Percentiles rank a stretch among this genome's conserved stretches.
Conservation (phyloP, 1,140 invertebrate genomes). For the Pseudoatta argentina region DNA sequence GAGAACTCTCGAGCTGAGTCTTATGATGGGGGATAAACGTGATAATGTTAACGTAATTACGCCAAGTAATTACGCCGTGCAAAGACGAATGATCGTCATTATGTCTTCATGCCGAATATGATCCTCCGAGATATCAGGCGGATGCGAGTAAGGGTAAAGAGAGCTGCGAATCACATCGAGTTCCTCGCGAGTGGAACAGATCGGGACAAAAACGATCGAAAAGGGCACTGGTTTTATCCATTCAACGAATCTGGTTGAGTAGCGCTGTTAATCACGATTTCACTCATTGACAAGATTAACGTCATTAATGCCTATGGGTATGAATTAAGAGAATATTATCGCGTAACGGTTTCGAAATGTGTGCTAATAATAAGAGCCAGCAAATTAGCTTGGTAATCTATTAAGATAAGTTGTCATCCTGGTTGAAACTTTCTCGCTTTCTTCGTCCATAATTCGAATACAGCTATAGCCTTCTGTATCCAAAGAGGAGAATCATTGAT, state of each 20-base stretch:
- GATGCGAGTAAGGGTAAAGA: conserved; percentile 28
- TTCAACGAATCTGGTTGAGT: conserved; percentile 56
- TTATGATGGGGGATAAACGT: neutral
- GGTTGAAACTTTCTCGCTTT: neutral
- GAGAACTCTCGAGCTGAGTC: neutral
- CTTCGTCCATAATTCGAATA: no score
- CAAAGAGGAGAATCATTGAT: no score
- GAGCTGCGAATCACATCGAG: neutral
- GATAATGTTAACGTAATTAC: conserved; percentile 34
- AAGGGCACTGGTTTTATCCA: conserved; percentile 54
- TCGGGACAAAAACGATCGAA: neutral
- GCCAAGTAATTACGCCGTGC: conserved; percentile 26
- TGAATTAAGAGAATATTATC: conserved; percentile 74
- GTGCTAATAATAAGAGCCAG: conserved; percentile 60
- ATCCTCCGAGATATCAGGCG: conserved; percentile 49
- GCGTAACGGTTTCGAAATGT: conserved; percentile 3
- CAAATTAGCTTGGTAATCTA: conserved; percentile 72
- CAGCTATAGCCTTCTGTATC: neutral
- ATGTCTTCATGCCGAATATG: conserved; percentile 60
- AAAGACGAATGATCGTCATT: conserved; percentile 51
- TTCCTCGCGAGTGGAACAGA: neutral
- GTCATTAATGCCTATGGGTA: conserved; percentile 43
- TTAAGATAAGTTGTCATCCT: conserved; percentile 72
- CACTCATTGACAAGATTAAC: conserved; percentile 68
- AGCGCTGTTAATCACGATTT: conserved; percentile 67